These are phyloP conservation scores for Masticophis lateralis DNA, from an alignment of 2,797 vertebrate species.

Conservation along the genomic window DNA sequence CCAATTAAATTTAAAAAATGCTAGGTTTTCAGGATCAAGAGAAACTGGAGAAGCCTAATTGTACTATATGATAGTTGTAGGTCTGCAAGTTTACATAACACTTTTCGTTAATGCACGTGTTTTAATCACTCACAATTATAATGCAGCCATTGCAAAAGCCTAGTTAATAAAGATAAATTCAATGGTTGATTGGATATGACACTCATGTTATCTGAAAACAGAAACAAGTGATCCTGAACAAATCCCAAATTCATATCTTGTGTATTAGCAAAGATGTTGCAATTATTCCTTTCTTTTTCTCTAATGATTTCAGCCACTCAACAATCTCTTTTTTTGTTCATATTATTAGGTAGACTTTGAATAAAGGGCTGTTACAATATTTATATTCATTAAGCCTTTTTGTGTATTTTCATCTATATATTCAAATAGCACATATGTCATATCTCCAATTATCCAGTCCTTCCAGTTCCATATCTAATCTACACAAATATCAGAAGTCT, in stretches of 20 bases:
- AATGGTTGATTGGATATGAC: neutral
- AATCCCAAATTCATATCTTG: neutral
- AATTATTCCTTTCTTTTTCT: neutral
- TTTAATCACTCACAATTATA: conserved; percentile 41
- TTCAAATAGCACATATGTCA: neutral
- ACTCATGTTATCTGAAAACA: neutral
- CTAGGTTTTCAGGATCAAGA: conserved; percentile 70
- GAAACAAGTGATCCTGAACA: neutral
- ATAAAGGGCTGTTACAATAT: neutral
- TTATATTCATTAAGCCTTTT: conserved; percentile 2
- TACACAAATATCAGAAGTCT: neutral
- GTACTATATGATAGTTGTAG: conserved; percentile 65
- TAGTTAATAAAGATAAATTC: conserved; percentile 26
- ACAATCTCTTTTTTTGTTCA: conserved; percentile 15
- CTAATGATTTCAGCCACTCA: neutral
- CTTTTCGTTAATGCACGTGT: conserved; percentile 15
- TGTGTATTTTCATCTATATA: neutral
- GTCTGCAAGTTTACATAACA: conserved; percentile 42
- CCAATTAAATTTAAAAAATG: conserved; percentile 81
- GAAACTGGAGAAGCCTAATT: conserved; percentile 71
- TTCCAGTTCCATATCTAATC: neutral
- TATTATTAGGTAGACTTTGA: conserved; percentile 30
- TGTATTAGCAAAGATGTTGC: neutral
- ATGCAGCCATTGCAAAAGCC: conserved; percentile 27
- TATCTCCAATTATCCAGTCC: neutral